These are phyloP conservation scores for Aphrophora alni DNA, from an alignment of 2,888 invertebrate genomes.

Conservation along the genomic window DNA sequence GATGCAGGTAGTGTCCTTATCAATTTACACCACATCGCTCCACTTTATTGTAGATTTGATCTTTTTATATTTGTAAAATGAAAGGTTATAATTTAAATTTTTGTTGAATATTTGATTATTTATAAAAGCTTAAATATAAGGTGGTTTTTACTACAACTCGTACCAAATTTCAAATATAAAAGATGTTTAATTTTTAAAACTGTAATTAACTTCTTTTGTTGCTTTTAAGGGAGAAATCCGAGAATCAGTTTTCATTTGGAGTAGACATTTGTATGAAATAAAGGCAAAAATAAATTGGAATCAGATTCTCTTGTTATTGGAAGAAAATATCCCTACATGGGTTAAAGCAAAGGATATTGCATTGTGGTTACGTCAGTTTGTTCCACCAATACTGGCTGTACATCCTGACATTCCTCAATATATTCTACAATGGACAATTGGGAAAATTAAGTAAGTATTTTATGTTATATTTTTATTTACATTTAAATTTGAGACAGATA, in stretches of 20 bases:
- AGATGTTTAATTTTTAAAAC: no score
- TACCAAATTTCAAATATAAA: no score
- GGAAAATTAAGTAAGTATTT: conserved; percentile 37
- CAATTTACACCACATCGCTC: no score
- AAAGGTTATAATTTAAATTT: no score
- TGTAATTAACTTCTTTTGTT: no score
- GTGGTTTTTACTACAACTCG: no score
- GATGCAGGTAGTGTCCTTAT: no score
- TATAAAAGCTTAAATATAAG: no score
- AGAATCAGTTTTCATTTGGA: conserved; percentile 56
- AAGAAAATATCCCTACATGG: conserved; percentile 43
- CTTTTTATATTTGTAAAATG: no score
- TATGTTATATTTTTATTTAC: neutral
- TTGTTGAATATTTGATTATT: no score
- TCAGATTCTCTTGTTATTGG: conserved; percentile 36
- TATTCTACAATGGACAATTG: conserved; percentile 39
- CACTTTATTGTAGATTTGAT: no score
- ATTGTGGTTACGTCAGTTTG: conserved; percentile 39
- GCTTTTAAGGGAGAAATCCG: conserved; percentile 54
- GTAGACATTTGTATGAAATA: conserved; percentile 54
- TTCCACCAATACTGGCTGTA: conserved; percentile 40
- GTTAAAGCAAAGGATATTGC: conserved; percentile 33
- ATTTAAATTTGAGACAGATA: no score
- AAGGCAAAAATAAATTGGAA: conserved; percentile 50
- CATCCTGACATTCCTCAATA: conserved; percentile 32